Conservation (phyloP, 2,113 vertebrate species). For the Menura novaehollandiae region DNA sequence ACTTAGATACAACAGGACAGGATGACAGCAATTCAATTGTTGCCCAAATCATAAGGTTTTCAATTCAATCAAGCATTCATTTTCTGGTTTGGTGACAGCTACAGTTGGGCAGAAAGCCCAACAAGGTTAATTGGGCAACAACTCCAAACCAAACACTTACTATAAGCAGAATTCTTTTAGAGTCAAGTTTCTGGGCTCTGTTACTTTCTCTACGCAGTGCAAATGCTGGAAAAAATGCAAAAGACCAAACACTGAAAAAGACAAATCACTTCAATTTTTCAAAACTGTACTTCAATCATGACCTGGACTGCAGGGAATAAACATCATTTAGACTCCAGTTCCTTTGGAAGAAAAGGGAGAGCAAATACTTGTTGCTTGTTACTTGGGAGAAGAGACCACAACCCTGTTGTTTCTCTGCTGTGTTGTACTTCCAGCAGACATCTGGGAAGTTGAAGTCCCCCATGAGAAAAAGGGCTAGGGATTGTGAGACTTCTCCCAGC, state of each 20-base stretch:
- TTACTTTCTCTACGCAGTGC: background rate
- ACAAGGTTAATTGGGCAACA: background rate
- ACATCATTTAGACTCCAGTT: background rate
- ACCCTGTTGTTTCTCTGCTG: fast-evolving
- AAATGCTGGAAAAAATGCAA: background rate
- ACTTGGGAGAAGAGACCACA: background rate
- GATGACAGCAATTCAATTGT: background rate
- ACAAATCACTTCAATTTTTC: background rate
- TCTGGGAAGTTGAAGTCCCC: background rate
- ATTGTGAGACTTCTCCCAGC: background rate
- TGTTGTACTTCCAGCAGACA: background rate
- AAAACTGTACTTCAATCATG: background rate
- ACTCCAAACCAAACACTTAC: background rate
- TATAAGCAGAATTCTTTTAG: background rate
- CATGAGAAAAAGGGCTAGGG: background rate
- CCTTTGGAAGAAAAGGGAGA: background rate
- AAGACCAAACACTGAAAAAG: background rate
- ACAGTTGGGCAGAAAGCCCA: background rate
- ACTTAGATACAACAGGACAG: background rate
- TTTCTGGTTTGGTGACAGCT: background rate
- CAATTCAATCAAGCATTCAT: background rate
- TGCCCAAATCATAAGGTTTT: background rate
- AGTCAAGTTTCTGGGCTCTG: background rate
- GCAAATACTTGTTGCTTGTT: background rate
- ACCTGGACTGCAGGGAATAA: background rate